These are phyloP conservation scores for Budorcas taxicolor DNA, from an alignment of 2,113 vertebrate genomes.

Conservation along the genomic window DNA sequence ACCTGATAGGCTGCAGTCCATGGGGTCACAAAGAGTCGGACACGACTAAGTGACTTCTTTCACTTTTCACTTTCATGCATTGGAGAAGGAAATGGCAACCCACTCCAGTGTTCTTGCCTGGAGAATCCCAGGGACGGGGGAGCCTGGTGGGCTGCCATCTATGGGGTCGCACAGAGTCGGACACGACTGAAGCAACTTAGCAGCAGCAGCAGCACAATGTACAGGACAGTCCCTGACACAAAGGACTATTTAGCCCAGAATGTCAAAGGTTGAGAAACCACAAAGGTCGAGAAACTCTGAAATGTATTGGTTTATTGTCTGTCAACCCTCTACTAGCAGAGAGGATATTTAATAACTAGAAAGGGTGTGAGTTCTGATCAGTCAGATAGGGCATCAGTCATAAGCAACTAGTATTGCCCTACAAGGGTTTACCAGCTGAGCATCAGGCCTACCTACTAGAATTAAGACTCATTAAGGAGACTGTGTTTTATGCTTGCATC, in stretches of 20 bases:
- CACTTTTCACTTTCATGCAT: no score
- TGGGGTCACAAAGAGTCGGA: rapidly evolving
- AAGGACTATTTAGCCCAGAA: not conserved
- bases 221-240: not conserved
- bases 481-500: not conserved
- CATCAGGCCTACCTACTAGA: not conserved
- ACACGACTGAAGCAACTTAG: no score
- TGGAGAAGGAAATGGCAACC: no score
- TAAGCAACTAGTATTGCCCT: not conserved
- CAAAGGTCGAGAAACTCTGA: not conserved
- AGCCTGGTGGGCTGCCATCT: no score
- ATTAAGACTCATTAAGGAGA: not conserved
- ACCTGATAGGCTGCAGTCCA: no score
- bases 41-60: no score
- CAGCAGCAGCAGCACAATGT: no score
- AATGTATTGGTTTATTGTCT: not conserved
- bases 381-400: not conserved
- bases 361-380: not conserved
- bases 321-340: not conserved
- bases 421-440: not conserved
- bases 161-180: no score
- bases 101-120: no score
- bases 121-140: no score
- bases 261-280: not conserved
- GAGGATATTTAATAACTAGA: not conserved